Evolutionary conservation across 2,113 vertebrate species (phyloP), one percentile per base, ranked within the genome.

Genomic region (Cyprinus carpio): DNA sequence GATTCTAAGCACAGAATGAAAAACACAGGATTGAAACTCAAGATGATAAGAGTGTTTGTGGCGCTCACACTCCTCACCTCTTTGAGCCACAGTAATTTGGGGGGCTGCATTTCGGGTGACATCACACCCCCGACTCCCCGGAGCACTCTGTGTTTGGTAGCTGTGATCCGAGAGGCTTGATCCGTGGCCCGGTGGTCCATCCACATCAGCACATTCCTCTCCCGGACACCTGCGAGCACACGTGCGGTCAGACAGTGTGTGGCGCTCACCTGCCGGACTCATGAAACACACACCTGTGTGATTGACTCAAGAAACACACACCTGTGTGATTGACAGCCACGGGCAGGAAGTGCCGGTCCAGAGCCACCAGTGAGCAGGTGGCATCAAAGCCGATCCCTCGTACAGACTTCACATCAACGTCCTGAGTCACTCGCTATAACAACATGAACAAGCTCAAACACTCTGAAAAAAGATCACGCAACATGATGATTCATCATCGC

Each of bases 21-120:
- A 58, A 86, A 11, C 40, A 65, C 27, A 6, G 62, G 27, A 76
- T 62, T 54, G 77, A 89, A 87, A 34, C 1, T 16, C 6, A 2
- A n/a, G 56, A 23, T 1, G 56, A 3, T n/a, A 0, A 40, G 18
- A 43, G 40, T 20, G 31, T 23, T 4, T 34, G 34, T 25, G 54
- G 25, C 2, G 23, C 7, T 34, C 5, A 71, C 89, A 90, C 91
- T 89, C 90, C 92, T 94, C 89, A 99, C 98, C 95, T 99, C 97
- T 93, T 98, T 99, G 29, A 99, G 91, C 98, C 98, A 99, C 71
- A 99, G 94, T 72, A 99, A 92, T 89, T 99, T 99, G 0, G 98
- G 98, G 1, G 98, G 97, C 90, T 99, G 98, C 98, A 99, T 97
- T 91, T 99, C 98, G 79, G 96, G 97, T 58, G 98, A 99, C 98